Evolutionary conservation across 2,113 vertebrate genomes (phyloP), one percentile per base, ranked within the genome.

Genomic region (Triplophysa rosa): DNA sequence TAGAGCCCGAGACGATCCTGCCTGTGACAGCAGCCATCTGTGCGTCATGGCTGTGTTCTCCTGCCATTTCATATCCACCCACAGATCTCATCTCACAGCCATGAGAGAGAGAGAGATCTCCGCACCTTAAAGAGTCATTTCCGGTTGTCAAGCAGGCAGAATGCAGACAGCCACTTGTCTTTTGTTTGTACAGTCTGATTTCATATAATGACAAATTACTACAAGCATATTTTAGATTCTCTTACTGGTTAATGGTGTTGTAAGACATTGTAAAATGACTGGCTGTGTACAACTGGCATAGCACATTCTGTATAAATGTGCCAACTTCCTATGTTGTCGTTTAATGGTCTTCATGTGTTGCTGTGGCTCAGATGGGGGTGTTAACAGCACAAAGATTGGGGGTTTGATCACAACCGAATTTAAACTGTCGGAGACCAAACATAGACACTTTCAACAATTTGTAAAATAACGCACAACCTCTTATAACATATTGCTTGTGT

Each of bases 71-170:
- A 67, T 54, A 83, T 77, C 72, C 54, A 29, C 79, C 80, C 54
- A 80, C 80, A 13, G 37, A 26, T 24, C 8, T 26, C 80, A 75
- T 56, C 67, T 66, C 84, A 68, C 62, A 62, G 68, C 73, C 47
- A 26, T 37, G 33, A 37, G 26, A 29, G 2, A 40, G 26, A 23
- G 1, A 8, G n/a, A 59, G n/a, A 63, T 70, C 72, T 56, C 47
- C 81, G 85, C 87, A 74, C 61, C 70, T 77, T 72, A 70, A 69
- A 79, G 29, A 83, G 49, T 84, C 76, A 86, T 73, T 86, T 85
- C 83, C 66, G 49, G 79, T 73, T 78, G 10, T 42, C 64, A 56
- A 3, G 21, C 2, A 45, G 37, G n/a, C 29, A 11, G 45, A 77
- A 33, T 12, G 17, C 42, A 6, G 4, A 54, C 23, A 24, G 3